Base-by-base conservation (phyloP, 2,888 invertebrate species). In the Ennomos quercinarius region DNA sequence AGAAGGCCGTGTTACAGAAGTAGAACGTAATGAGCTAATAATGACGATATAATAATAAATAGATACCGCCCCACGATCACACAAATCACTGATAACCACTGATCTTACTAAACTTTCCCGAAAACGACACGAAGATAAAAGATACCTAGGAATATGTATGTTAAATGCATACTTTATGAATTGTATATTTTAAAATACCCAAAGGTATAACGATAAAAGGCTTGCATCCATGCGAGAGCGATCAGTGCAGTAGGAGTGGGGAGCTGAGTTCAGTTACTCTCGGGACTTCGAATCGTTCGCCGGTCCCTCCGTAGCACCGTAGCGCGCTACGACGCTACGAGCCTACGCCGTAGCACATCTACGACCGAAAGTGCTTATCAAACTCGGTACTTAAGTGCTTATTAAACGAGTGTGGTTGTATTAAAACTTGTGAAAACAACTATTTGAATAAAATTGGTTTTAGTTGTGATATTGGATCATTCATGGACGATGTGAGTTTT, bases 241-340 rank as follows among this genome's bases (percentile, higher is more conserved):
- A 70, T 72, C 66, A 75, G 70, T 79, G 83, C 81, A 78, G 73
- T 69, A 63, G 68, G 67, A 27, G 27, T 27, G 27, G 27, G 27
- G 27, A 27, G 27, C 6, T 27, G 65, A 64, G 73, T 76, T 81
- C 84, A 87, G 88, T 88, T 70, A 78, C 69, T 76, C 78, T 72
- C 81, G 78, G 77, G 81, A 75, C 59, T 67, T 73, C 78, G 72
- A 61, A 65, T 67, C 72, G 80, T 56, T 64, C 76, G 76, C 77
- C 67, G 66, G 82, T 74, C 64, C 74, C 50, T 13, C 42, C 58
- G 67, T 64, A 61, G 63, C 52, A 56, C 52, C 66, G 58, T 56
- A 62, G 47, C 63, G 65, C 67, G 70, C 59, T 59, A 64, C 62
- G 61, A 27, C 52, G 64, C 70, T 70, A 70, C 73, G 72, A 58